A percentile compares a stretch with the other conserved stretches of the same genome.
phyloP scores from a whole-genome alignment of 2,113 vertebrate species.

The Polypterus senegalus region DNA sequence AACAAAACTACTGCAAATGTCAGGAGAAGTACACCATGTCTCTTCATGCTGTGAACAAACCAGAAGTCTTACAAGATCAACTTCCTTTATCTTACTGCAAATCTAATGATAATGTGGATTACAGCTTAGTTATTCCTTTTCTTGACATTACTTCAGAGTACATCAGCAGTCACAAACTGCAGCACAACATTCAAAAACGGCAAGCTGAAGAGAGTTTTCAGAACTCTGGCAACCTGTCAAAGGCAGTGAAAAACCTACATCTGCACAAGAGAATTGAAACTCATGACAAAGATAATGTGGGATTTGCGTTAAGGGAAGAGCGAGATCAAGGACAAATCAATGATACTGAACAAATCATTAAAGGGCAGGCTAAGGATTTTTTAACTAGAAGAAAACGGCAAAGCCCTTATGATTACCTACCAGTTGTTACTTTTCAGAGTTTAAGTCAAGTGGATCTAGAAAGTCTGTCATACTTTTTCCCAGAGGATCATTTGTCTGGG shows the following conservation, averaged over 20 bases:
- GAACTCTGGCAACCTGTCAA: constrained; percentile 16
- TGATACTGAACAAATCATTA: not conserved
- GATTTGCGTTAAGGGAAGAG: not conserved
- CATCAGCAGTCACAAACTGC: constrained; percentile 28
- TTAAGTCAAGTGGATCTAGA: constrained; percentile 38
- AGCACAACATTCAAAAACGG: constrained; percentile 23
- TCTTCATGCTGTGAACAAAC: not conserved
- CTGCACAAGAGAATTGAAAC: constrained; percentile 1
- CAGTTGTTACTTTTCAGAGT: constrained; percentile 26
- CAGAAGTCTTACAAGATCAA: constrained; percentile 19
- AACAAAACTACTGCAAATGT: constrained; percentile 48
- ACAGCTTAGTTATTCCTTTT: constrained; percentile 47
- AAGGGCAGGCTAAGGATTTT: not conserved
- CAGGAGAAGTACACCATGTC: constrained; percentile 24
- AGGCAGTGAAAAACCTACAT: constrained; percentile 22
- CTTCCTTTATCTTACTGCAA: constrained; percentile 33
- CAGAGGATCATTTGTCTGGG: constrained; percentile 54
- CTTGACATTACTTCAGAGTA: constrained; percentile 55
- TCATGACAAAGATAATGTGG: not conserved
- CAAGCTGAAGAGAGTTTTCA: constrained; percentile 18
- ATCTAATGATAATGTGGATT: constrained; percentile 43
- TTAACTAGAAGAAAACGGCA: constrained; percentile 21
- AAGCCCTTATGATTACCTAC: constrained; percentile 27
- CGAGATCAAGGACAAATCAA: not conserved
- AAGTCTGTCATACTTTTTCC: constrained; percentile 58